Conservation (phyloP, 2,113 vertebrate species). For the Struthio camelus region DNA sequence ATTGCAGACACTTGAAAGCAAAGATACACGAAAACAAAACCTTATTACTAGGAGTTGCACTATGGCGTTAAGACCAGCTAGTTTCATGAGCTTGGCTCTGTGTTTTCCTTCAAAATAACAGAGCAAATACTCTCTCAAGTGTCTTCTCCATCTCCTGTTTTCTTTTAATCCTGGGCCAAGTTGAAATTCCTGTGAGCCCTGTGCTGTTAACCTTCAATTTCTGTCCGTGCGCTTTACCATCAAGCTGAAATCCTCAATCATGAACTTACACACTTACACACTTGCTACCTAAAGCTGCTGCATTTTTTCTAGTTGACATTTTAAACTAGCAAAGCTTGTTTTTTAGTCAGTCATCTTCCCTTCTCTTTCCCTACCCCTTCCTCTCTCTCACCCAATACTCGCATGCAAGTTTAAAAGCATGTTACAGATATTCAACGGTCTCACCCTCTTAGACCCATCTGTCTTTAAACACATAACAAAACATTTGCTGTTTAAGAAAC, state of each 20-base stretch:
- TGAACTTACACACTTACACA: not conserved
- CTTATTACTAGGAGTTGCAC: not conserved
- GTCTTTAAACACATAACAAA: not conserved
- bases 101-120: not conserved
- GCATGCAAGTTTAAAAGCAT: not conserved
- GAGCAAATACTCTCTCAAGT: not conserved
- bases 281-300: not conserved
- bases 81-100: not conserved
- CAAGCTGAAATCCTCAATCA: conserved; percentile 10
- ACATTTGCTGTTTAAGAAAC: not conserved
- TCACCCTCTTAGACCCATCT: not conserved
- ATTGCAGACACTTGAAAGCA: not conserved
- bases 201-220: not conserved
- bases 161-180: conserved; percentile 6
- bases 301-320: not conserved
- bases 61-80: not conserved
- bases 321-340: conserved; percentile 6
- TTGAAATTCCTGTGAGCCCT: not conserved
- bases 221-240: conserved; percentile 3
- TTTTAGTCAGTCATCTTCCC: not conserved
- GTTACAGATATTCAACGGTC: not conserved
- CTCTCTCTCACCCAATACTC: not conserved
- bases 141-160: not conserved
- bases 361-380: not conserved
- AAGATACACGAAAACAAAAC: not conserved